phyloP scores from a whole-genome alignment of 2,797 vertebrate genomes.

The Cyclura pinguis region DNA sequence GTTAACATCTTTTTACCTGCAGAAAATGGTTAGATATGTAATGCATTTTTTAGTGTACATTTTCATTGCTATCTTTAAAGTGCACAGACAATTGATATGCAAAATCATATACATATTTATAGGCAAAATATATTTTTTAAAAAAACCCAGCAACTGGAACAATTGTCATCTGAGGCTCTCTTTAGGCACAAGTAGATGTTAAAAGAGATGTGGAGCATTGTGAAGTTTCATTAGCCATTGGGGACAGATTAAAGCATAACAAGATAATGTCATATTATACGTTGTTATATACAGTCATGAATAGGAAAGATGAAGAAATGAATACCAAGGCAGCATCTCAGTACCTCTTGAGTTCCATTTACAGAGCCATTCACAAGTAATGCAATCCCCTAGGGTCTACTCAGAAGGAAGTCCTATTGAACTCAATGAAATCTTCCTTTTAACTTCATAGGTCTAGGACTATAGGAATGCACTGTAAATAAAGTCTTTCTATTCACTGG shows the following conservation, averaged over 20 bases:
- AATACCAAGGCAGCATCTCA: neutral
- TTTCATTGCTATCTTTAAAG: neutral
- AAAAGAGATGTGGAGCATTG: neutral
- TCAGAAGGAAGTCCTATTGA: neutral
- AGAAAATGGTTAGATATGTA: neutral
- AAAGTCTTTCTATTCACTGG: no score
- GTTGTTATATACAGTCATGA: neutral
- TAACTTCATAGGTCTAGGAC: neutral
- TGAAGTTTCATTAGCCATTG: neutral
- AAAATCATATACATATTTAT: neutral
- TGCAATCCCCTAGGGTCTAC: neutral
- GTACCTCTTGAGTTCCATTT: neutral
- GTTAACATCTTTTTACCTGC: neutral
- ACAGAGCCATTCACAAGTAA: neutral
- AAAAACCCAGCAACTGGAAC: neutral
- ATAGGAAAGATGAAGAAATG: neutral
- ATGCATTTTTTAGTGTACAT: neutral
- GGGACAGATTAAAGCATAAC: neutral
- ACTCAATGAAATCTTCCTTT: neutral
- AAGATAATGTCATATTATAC: neutral
- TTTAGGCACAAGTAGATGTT: neutral
- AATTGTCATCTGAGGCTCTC: neutral
- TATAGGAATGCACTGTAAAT: neutral
- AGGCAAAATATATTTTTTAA: neutral
- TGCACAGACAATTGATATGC: neutral